Base-by-base conservation (phyloP, 2,888 invertebrate genomes). In the Xanthorhoe designata region DNA sequence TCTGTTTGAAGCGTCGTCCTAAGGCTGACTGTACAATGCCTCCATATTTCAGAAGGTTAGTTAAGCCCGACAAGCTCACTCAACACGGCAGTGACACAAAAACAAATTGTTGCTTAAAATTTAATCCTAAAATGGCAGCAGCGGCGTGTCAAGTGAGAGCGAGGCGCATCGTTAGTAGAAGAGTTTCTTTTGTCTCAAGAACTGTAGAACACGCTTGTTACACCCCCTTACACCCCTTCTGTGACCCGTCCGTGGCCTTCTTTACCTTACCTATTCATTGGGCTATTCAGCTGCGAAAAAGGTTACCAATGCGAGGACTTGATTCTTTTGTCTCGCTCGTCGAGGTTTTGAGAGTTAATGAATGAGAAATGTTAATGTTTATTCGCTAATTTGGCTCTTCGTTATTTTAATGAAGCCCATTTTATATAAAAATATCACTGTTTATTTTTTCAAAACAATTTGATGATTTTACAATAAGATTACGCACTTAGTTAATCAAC, bases 111-210 rank as follows among this genome's bases (percentile, higher is more conserved):
- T 70, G 70, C 66, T 75, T 69, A 71, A 76, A 75, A 72, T 72
- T 76, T 74, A 69, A 75, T 76, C 71, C 70, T 63, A 63, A 75
- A 76, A 75, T 72, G 75, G 75, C 73, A 68, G 56, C 63, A 68
- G 66, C 63, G 75, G 74, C 72, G 79, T 79, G 84, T 86, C 86
- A 83, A 85, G 85, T 78, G 79, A 73, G 75, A 80, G 78, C 76
- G 77, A 77, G 83, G 61, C 80, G 84, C 86, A 83, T 89, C 88
- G 88, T 89, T 89, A 89, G 87, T 69, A 81, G 80, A 79, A 83
- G 87, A 83, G 85, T 81, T 87, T 83, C 88, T 85, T 88, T 89
- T 89, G 89, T 89, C 87, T 88, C 86, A 82, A 85, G 88, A 79
- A 84, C 75, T 83, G 81, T 60, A 58, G 69, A 75, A 77, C 80